A percentile compares a stretch with the other conserved stretches of the same genome.
Conservation (phyloP, 2,113 vertebrate genomes). For the Camarhynchus parvulus region DNA sequence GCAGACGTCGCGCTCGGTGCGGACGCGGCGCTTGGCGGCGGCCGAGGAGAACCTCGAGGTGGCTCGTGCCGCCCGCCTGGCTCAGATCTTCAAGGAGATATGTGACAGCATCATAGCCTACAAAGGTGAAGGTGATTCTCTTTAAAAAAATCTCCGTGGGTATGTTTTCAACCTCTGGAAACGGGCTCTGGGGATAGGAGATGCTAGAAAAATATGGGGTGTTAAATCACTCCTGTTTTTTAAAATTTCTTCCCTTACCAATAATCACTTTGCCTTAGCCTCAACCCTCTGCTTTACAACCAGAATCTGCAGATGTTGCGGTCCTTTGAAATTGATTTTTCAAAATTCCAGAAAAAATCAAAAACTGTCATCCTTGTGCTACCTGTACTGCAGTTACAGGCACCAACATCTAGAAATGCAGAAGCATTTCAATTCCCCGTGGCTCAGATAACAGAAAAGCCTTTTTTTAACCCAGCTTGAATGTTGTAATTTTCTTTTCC, state of each 20-base stretch:
- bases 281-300: not conserved
- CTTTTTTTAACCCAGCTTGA: not conserved
- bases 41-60: slow-evolving; percentile 97
- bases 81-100: slow-evolving; percentile 99
- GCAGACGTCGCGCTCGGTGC: slow-evolving; percentile 93
- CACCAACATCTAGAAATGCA: not conserved
- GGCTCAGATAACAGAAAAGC: not conserved
- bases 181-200: not conserved
- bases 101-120: slow-evolving; percentile 96
- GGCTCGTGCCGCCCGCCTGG: slow-evolving; percentile 93
- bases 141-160: not conserved
- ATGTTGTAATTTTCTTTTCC: not conserved
- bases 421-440: not conserved
- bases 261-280: not conserved
- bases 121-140: slow-evolving; percentile 80
- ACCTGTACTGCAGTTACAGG: rapidly evolving
- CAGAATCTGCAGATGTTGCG: not conserved
- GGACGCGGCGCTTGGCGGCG: slow-evolving; percentile 91
- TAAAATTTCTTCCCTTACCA: not conserved
- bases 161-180: not conserved
- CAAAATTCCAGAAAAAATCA: not conserved
- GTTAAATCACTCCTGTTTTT: not conserved
- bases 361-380: not conserved
- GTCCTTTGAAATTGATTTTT: not conserved
- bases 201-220: not conserved